Evolutionary conservation across 2,797 vertebrate genomes (phyloP).

Genomic region (Hippoglossus hippoglossus): DNA sequence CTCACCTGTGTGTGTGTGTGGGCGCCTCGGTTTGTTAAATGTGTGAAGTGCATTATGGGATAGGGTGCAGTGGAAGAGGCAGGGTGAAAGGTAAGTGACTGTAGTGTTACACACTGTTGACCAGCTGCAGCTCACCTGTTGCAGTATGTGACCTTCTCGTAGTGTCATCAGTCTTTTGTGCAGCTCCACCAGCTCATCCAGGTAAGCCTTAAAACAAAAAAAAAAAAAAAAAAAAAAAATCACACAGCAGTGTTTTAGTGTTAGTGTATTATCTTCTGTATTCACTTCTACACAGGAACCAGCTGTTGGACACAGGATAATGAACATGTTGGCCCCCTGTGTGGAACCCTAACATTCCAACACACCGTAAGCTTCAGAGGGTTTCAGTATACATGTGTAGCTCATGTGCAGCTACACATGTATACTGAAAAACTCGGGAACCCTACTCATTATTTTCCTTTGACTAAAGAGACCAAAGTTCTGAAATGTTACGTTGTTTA

Average conservation of each 20-base stretch:
- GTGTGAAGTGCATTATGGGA: background rate
- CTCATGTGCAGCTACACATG: too few relatives aligned
- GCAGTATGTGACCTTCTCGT: conserved; percentile 75
- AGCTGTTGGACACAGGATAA: background rate
- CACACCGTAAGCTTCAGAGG: too few relatives aligned
- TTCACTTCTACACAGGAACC: background rate
- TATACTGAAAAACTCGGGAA: too few relatives aligned
- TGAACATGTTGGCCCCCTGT: background rate
- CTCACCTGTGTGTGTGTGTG: background rate
- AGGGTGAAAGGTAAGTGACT: background rate
- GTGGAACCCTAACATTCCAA: too few relatives aligned
- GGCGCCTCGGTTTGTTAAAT: background rate
- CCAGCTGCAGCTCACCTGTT: conserved; percentile 63
- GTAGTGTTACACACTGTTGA: background rate
- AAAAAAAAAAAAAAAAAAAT: too few relatives aligned
- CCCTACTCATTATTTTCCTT: too few relatives aligned
- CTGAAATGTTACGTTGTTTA: too few relatives aligned
- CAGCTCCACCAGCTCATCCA: conserved; percentile 97
- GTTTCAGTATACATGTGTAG: too few relatives aligned
- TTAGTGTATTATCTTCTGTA: background rate
- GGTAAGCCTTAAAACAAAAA: conserved; percentile 88
- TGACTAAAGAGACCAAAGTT: too few relatives aligned
- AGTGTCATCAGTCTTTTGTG: conserved; percentile 96
- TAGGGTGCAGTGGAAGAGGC: background rate
- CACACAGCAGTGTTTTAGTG: background rate